These are phyloP conservation scores for Mycalesis mineus DNA, from an alignment of 2,888 invertebrate species.

Conservation along the genomic window DNA sequence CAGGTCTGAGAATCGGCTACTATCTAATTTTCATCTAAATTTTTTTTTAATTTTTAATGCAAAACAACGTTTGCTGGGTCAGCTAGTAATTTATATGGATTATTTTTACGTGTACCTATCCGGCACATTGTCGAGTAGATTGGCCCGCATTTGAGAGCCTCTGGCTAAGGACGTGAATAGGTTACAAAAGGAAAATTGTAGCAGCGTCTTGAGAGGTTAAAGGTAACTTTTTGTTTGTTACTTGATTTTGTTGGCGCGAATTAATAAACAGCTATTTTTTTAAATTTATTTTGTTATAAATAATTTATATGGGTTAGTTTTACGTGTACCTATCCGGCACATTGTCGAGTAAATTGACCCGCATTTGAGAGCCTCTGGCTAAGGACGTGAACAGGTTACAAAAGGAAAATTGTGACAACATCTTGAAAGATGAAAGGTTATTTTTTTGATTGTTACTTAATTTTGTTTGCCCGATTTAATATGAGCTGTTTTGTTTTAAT, in stretches of 20 bases:
- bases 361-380: slow-evolving; percentile 1
- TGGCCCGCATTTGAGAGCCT: slow-evolving; percentile 1
- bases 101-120: no score
- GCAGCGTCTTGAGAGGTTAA: background rate
- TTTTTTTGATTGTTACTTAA: background rate
- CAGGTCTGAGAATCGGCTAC: no score
- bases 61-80: no score
- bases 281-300: background rate
- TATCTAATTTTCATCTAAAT: no score
- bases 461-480: background rate
- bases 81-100: no score
- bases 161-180: slow-evolving; percentile 5
- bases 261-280: background rate
- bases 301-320: no score
- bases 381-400: slow-evolving; percentile 5
- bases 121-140: slow-evolving; percentile 4
- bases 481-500: background rate
- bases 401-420: background rate
- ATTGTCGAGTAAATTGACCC: slow-evolving; percentile 5
- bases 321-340: slow-evolving; percentile 8
- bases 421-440: background rate
- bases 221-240: background rate
- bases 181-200: slow-evolving; percentile 1
- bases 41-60: no score
- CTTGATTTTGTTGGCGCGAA: background rate